phyloP scores from a whole-genome alignment of 1,140 invertebrate species.

The Archegozetes longisetosus region DNA sequence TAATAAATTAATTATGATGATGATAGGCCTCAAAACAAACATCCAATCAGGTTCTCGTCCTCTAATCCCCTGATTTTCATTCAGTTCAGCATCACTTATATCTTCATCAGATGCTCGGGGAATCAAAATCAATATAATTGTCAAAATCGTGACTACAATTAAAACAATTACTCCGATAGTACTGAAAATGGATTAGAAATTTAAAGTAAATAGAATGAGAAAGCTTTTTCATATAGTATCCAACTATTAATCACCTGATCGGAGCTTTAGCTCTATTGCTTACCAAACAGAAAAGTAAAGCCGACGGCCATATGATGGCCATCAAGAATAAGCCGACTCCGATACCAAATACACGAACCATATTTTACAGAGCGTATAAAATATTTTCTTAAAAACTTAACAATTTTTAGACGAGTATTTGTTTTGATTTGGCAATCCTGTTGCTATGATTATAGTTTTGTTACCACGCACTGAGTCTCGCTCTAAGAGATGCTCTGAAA shows the following conservation, averaged over 20 bases:
- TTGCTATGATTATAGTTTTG: too few relatives aligned
- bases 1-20: neutral
- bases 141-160: neutral
- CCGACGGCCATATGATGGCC: neutral
- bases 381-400: neutral
- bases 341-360: neutral
- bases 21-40: neutral
- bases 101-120: neutral
- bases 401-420: too few relatives aligned
- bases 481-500: too few relatives aligned
- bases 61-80: neutral
- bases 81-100: too few relatives aligned
- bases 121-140: neutral
- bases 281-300: neutral
- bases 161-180: too few relatives aligned
- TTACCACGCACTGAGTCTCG: too few relatives aligned
- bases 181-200: too few relatives aligned
- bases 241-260: neutral
- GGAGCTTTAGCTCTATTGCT: neutral
- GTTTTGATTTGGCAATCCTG: too few relatives aligned
- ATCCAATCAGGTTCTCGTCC: neutral
- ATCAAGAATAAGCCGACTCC: neutral
- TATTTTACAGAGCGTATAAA: neutral
- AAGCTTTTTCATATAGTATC: too few relatives aligned
- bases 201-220: too few relatives aligned